Conservation (phyloP, 2,113 vertebrate species). For the Tringa solitaria region DNA sequence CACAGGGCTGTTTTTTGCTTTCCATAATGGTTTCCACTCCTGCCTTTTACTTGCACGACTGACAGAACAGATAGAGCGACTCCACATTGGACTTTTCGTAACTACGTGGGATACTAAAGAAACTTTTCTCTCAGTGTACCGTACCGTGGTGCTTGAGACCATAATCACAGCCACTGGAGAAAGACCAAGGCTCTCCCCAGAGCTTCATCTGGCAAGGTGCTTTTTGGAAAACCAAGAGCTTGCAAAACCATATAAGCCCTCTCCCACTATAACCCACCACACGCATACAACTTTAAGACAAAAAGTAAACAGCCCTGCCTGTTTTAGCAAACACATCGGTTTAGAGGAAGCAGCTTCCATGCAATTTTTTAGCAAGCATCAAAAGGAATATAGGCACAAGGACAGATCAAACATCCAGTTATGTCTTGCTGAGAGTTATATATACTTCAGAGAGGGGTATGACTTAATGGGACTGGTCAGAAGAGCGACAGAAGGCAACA, state of each 20-base stretch:
- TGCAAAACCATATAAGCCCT: fast-evolving
- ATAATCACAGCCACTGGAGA: not conserved
- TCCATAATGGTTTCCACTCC: not conserved
- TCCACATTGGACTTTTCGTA: not conserved
- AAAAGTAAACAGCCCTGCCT: not conserved
- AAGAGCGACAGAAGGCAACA: constrained; percentile 6
- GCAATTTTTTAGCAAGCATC: not conserved
- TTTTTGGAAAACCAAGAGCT: not conserved
- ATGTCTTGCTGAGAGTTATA: not conserved
- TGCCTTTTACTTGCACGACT: not conserved
- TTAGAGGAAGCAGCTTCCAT: not conserved
- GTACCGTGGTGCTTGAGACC: not conserved
- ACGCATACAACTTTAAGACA: fast-evolving
- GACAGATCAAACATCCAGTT: not conserved
- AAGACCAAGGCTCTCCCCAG: not conserved
- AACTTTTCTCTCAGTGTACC: not conserved
- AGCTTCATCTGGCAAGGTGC: not conserved
- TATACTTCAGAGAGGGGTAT: not conserved
- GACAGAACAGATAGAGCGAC: not conserved
- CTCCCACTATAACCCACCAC: not conserved
- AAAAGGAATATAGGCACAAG: not conserved
- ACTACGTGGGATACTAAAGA: not conserved
- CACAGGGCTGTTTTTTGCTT: not conserved
- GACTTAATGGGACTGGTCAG: not conserved
- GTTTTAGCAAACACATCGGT: not conserved